Evolutionary conservation across 2,113 vertebrate species (phyloP).

Genomic region (Harpagus bidentatus): DNA sequence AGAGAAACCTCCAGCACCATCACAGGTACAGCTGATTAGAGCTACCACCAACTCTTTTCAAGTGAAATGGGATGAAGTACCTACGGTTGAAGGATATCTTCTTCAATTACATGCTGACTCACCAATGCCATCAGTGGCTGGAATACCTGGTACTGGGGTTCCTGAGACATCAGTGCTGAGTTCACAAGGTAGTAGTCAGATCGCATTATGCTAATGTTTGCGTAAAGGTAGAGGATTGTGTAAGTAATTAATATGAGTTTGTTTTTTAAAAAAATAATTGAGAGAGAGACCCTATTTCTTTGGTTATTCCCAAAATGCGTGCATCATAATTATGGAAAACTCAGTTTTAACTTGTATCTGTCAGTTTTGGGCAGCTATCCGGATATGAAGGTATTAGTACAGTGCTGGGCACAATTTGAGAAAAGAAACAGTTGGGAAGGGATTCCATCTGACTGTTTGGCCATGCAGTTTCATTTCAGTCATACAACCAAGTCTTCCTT

Average conservation of each 20-base stretch:
- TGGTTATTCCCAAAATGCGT: not conserved
- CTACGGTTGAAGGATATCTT: constrained; percentile 90
- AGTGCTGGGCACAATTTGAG: not conserved
- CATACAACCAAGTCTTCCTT: not conserved
- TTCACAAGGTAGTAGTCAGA: constrained; percentile 64
- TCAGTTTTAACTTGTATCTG: not conserved
- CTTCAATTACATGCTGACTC: constrained; percentile 85
- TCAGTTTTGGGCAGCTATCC: not conserved
- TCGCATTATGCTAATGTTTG: not conserved
- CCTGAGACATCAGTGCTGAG: constrained; percentile 57
- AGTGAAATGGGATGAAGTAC: constrained; percentile 93
- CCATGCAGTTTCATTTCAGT: not conserved
- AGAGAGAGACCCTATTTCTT: not conserved
- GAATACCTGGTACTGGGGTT: constrained; percentile 6
- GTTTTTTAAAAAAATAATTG: not conserved
- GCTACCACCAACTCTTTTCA: constrained; percentile 94
- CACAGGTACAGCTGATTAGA: constrained; percentile 88
- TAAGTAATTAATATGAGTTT: not conserved
- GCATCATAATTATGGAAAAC: not conserved
- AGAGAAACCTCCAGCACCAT: constrained; percentile 87
- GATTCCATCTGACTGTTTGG: not conserved
- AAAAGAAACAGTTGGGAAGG: not conserved
- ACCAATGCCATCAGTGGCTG: constrained; percentile 35
- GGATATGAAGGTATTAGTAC: not conserved
- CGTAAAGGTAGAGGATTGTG: not conserved